These are phyloP conservation scores for Pteropus alecto DNA, from an alignment of 2,113 vertebrate species.

Conservation along the genomic window DNA sequence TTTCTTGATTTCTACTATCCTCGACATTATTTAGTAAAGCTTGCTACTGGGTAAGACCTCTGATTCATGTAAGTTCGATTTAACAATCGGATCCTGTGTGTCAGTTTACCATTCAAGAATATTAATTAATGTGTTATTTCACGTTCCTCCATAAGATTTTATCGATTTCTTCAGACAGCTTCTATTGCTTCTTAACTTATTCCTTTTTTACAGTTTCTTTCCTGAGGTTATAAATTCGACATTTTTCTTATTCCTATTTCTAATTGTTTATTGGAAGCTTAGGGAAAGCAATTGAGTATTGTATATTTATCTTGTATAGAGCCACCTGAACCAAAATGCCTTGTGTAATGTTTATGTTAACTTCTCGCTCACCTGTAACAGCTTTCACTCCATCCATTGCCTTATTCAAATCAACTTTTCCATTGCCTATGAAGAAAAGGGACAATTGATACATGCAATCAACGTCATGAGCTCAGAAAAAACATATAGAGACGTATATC, in stretches of 20 bases:
- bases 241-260: not conserved
- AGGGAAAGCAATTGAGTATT: not conserved
- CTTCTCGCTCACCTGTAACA: constrained; percentile 21
- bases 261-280: not conserved
- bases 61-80: not conserved
- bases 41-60: not conserved
- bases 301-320: not conserved
- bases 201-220: not conserved
- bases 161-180: not conserved
- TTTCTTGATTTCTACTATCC: not conserved
- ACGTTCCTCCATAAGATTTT: not conserved
- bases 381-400: not conserved
- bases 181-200: not conserved
- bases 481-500: not conserved
- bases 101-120: not conserved
- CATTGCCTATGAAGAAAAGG: not conserved
- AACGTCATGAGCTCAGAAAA: not conserved
- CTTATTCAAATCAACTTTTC: not conserved
- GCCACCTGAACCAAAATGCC: not conserved
- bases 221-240: not conserved
- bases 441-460: not conserved
- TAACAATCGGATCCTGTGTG: not conserved
- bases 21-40: not conserved
- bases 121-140: not conserved
- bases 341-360: not conserved